Base-by-base conservation (phyloP, 2,113 vertebrate species). In the Lophius piscatorius region DNA sequence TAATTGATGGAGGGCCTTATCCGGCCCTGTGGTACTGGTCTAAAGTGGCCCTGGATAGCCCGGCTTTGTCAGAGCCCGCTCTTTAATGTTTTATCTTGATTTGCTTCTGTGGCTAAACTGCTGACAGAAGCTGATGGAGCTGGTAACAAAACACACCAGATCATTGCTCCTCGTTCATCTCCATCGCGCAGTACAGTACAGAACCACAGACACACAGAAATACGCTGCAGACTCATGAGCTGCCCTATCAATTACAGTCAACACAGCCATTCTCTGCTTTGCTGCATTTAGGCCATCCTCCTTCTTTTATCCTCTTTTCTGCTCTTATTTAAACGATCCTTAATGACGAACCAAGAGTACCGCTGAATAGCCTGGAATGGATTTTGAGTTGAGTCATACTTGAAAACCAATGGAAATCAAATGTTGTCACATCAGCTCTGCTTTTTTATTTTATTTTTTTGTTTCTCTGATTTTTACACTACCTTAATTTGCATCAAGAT, bases 1-100 rank as follows among this genome's bases (percentile, higher is more conserved):
- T 89, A 89, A 90, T 89, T 87, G 89, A 91, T 71, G 72, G 73
- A 85, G 74, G 78, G 78, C 83, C 83, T 81, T 70, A 80, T 65
- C 56, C 70, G 74, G 75, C 73, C 58, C 79, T 48, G 23, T 63
- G 55, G 79, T 80, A 84, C 85, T 80, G 83, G 74, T 79, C 78
- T 76, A 76, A 84, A 84, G 76, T 83, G 81, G 76, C 74, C 82
- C 59, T 42, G 9, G 72, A 78, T 78, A 82, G 69, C 76, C 44
- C 61, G 76, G 74, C 38, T 64, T 66, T 71, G 78, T 88, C 85
- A 82, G 79, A 65, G 78, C 57, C 66, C 84, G 6, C 59, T 78
- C 78, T 80, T 82, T 78, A 75, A 82, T 83, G 75, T 82, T 76
- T 79, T 39, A 76, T 85, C 73, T 80, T 51, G 66, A 64, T 51